Evolutionary conservation across 2,888 invertebrate species (phyloP).

Genomic region (Thecocarcelia acutangulata): DNA sequence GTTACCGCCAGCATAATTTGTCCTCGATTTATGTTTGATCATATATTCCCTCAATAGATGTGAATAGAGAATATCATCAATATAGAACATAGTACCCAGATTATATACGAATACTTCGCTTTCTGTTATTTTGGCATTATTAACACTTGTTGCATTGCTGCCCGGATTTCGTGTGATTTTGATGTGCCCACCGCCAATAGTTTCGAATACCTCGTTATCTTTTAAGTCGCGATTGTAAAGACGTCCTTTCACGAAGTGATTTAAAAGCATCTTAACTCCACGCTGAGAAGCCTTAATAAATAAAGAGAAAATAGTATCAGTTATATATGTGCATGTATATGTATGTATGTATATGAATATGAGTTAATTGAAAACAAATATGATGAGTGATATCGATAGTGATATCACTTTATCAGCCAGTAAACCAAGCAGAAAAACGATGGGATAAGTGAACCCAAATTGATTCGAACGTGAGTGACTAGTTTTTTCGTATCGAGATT

Average conservation of each 20-base stretch:
- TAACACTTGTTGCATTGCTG: slow-evolving; percentile 82
- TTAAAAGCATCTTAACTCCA: slow-evolving; percentile 84
- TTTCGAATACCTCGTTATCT: slow-evolving; percentile 83
- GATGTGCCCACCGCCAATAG: slow-evolving; percentile 84
- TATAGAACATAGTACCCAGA: slow-evolving; percentile 85
- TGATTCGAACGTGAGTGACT: too few relatives aligned
- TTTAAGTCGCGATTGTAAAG: slow-evolving; percentile 84
- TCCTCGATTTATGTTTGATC: slow-evolving; percentile 75
- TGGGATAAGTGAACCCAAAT: too few relatives aligned
- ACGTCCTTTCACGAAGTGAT: slow-evolving; percentile 85
- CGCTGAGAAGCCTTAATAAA: slow-evolving; percentile 83
- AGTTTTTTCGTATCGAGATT: too few relatives aligned
- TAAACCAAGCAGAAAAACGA: too few relatives aligned
- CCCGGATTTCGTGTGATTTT: slow-evolving; percentile 82
- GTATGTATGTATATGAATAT: too few relatives aligned
- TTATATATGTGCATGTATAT: too few relatives aligned
- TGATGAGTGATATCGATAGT: too few relatives aligned
- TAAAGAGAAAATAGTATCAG: not conserved
- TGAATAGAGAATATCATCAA: slow-evolving; percentile 84
- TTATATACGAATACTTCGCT: slow-evolving; percentile 86
- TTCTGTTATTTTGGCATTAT: slow-evolving; percentile 84
- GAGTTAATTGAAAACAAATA: too few relatives aligned
- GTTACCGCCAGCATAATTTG: slow-evolving; percentile 73
- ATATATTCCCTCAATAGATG: slow-evolving; percentile 79
- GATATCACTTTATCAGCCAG: too few relatives aligned